These are phyloP conservation scores for Aselliscus stoliczkanus DNA, from an alignment of 2,797 vertebrate genomes.

Conservation along the genomic window DNA sequence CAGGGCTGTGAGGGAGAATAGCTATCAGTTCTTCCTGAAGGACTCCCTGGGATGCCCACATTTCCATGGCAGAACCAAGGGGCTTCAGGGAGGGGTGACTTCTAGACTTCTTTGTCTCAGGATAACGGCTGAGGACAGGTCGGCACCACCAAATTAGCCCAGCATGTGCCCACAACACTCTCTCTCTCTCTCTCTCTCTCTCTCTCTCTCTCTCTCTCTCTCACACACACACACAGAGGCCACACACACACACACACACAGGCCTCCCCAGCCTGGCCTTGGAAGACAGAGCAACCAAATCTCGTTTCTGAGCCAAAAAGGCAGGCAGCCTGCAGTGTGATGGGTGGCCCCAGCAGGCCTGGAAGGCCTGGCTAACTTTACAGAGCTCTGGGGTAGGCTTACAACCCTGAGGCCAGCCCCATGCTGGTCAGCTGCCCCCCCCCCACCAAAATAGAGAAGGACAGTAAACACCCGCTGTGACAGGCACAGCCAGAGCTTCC, in stretches of 20 bases:
- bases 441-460: neutral
- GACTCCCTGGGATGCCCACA: neutral
- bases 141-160: neutral
- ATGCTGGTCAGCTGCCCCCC: constrained; percentile 33
- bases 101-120: constrained; percentile 7
- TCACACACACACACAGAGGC: neutral
- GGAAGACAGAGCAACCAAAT: neutral
- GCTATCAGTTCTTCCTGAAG: neutral
- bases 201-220: neutral
- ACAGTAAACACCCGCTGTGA: constrained; percentile 42
- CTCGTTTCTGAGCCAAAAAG: neutral
- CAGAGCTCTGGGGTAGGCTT: constrained; percentile 8
- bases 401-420: neutral
- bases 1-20: neutral
- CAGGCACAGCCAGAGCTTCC: constrained; percentile 8
- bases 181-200: neutral
- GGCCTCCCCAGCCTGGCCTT: neutral
- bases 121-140: neutral
- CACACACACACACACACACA: neutral
- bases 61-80: neutral
- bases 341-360: neutral
- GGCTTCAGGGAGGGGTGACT: neutral
- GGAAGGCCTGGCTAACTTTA: constrained; percentile 50
- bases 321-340: neutral
- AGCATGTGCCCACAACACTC: neutral